Conservation (phyloP, 2,888 invertebrate species). For the Dasypogon diadema region DNA sequence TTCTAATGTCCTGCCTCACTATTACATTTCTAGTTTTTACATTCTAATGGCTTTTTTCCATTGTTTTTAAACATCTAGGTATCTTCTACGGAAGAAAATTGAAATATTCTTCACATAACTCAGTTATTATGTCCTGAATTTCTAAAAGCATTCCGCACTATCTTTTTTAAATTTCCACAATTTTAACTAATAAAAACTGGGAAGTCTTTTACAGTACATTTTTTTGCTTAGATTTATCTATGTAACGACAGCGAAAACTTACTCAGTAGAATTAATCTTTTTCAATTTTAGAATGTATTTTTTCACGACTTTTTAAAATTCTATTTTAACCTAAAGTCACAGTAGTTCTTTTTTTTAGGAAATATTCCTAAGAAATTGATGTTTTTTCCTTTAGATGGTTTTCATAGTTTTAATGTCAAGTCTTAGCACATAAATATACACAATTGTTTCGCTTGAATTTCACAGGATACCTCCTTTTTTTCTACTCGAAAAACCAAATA, state of each 20-base stretch:
- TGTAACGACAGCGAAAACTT: not conserved
- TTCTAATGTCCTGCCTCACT: not conserved
- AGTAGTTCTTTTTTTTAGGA: constrained; percentile 18
- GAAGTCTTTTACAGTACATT: too few species aligned
- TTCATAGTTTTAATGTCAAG: not conserved
- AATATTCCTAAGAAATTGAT: constrained; percentile 10
- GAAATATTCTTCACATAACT: not conserved
- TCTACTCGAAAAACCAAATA: too few species aligned
- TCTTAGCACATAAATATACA: too few species aligned
- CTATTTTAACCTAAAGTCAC: not conserved
- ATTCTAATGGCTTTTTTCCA: not conserved
- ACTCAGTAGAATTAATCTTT: not conserved
- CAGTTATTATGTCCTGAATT: too few species aligned
- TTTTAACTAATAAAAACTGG: too few species aligned
- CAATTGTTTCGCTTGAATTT: too few species aligned
- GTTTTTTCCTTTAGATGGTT: not conserved
- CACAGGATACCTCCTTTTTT: too few species aligned
- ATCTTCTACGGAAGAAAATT: not conserved
- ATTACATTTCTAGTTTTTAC: not conserved
- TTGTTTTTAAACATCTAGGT: not conserved
- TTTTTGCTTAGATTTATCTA: not conserved
- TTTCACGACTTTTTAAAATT: not conserved
- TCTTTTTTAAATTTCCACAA: too few species aligned
- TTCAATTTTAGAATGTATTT: not conserved
- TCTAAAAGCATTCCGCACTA: too few species aligned